phyloP scores from a whole-genome alignment of 2,888 invertebrate species.

The Sericinus montela region DNA sequence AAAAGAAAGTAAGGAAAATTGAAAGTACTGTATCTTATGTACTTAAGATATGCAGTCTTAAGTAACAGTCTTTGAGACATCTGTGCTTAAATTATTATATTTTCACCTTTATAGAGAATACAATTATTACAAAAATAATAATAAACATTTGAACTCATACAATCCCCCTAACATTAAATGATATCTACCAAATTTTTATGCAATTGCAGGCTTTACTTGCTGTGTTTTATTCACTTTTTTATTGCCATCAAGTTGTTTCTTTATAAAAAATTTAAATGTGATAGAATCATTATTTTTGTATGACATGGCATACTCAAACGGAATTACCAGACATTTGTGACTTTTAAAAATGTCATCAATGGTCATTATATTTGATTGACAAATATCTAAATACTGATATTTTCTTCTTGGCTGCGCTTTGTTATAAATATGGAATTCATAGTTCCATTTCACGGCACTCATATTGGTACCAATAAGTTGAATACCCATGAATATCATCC shows the following conservation, averaged over 20 bases:
- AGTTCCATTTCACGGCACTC: conserved; percentile 55
- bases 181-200: too few species aligned
- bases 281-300: conserved; percentile 29
- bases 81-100: too few species aligned
- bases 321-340: conserved; percentile 39
- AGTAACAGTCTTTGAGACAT: too few species aligned
- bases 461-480: conserved; percentile 48
- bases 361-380: conserved; percentile 32
- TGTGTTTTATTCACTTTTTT: too few species aligned
- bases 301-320: conserved; percentile 30
- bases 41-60: too few species aligned
- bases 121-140: too few species aligned
- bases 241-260: conserved; percentile 15
- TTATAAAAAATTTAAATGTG: conserved; percentile 41
- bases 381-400: conserved; percentile 38
- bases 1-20: too few species aligned
- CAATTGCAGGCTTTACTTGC: too few species aligned
- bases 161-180: too few species aligned
- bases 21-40: too few species aligned
- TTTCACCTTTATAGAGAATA: too few species aligned
- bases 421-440: conserved; percentile 57
- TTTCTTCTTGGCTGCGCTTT: conserved; percentile 50
- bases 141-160: too few species aligned
- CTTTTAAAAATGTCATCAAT: conserved; percentile 34
- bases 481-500: conserved; percentile 42